phyloP scores from a whole-genome alignment of 2,113 vertebrate genomes.

The Gnathonemus echidnorhynchus region DNA sequence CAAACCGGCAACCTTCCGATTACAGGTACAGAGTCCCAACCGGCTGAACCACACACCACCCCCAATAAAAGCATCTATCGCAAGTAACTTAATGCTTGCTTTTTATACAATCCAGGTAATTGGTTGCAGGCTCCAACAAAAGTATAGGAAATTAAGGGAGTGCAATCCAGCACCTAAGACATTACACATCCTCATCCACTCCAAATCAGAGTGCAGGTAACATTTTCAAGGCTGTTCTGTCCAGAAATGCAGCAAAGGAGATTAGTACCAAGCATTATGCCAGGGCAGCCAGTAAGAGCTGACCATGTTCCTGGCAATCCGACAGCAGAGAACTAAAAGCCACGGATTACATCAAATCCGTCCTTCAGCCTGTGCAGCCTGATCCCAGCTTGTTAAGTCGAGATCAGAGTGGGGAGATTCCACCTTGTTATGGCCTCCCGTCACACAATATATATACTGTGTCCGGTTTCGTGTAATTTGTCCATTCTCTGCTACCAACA shows the following conservation, averaged over 20 bases:
- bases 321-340: conserved; percentile 57
- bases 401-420: conserved; percentile 42
- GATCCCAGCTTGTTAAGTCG: conserved; percentile 49
- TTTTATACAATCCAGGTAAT: background rate
- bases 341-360: conserved; percentile 65
- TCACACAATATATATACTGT: background rate
- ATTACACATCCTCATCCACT: background rate
- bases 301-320: conserved; percentile 37
- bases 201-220: background rate
- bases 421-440: conserved; percentile 41
- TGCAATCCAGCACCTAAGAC: background rate
- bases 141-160: background rate
- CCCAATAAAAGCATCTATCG: background rate
- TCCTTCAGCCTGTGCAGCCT: conserved; percentile 54
- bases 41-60: background rate
- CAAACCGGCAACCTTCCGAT: background rate
- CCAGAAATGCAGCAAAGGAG: background rate
- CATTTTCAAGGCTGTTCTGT: background rate
- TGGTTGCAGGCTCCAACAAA: background rate
- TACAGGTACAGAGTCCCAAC: background rate
- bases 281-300: background rate
- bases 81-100: background rate
- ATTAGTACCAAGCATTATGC: background rate
- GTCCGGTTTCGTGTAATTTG: background rate
- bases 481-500: conserved; percentile 12